Conservation (phyloP, 2,797 vertebrate species). For the Borostomias antarcticus region DNA sequence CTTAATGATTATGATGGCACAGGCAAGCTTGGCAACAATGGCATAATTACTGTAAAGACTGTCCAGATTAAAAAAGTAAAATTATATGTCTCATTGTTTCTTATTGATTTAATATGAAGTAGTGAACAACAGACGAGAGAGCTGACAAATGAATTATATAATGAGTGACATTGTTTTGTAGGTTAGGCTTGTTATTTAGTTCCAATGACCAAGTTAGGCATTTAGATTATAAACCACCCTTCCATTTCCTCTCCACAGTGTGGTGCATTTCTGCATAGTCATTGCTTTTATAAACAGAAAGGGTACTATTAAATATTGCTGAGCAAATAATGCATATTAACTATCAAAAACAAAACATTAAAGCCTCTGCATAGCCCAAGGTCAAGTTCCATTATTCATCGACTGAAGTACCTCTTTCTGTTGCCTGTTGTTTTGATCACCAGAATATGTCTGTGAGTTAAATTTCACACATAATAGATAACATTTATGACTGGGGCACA, state of each 20-base stretch:
- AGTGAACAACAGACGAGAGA: neutral
- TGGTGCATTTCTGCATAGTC: neutral
- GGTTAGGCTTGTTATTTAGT: neutral
- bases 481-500: conserved; percentile 13
- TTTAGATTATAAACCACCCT: no score
- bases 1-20: no score
- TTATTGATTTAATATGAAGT: no score
- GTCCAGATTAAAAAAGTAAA: no score
- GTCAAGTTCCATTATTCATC: conserved; percentile 13
- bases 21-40: no score
- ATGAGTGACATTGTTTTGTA: neutral
- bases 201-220: neutral
- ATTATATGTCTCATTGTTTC: no score
- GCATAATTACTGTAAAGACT: no score
- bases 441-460: conserved; percentile 19
- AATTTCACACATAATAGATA: conserved; percentile 15
- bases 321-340: conserved; percentile 7
- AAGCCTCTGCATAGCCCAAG: conserved; percentile 8
- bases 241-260: neutral
- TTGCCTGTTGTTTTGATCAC: conserved; percentile 16
- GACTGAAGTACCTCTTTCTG: conserved; percentile 2
- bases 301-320: neutral
- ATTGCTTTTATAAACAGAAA: neutral
- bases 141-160: neutral
- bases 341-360: neutral